Conservation (phyloP, 2,888 invertebrate genomes). For the Melikaiella ostensackeni region DNA sequence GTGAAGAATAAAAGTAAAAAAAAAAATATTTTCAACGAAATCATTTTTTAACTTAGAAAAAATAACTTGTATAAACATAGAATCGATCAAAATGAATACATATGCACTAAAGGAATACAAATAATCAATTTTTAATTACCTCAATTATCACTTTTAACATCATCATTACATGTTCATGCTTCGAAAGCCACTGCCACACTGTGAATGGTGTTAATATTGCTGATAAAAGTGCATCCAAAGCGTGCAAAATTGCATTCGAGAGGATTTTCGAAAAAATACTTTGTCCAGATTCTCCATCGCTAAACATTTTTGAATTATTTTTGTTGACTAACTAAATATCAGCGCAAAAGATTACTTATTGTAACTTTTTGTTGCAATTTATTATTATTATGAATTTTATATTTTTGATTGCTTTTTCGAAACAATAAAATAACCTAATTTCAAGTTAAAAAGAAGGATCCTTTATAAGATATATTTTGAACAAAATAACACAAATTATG, state of each 20-base stretch:
- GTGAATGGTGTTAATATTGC: conserved; percentile 50
- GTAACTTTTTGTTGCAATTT: background rate
- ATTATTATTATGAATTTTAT: background rate
- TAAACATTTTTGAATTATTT: background rate
- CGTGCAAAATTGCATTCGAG: conserved; percentile 51
- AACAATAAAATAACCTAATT: background rate
- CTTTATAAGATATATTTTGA: background rate
- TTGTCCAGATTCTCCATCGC: conserved; percentile 25
- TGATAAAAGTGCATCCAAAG: conserved; percentile 52
- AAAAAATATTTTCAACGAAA: too few species aligned
- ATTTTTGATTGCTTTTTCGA: background rate
- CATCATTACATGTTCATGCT: conserved; percentile 56
- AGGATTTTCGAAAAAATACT: conserved; percentile 38
- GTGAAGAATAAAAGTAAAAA: too few species aligned
- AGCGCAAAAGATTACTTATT: background rate
- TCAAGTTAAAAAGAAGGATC: background rate
- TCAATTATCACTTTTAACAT: conserved; percentile 59
- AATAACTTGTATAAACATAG: too few species aligned
- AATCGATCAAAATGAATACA: too few species aligned
- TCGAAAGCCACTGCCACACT: conserved; percentile 58
- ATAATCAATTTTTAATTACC: conserved; percentile 56
- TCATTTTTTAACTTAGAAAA: too few species aligned
- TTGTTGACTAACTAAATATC: background rate
- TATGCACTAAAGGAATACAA: too few species aligned
- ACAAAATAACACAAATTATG: background rate